Percentiles rank a stretch among this genome's conserved stretches.
These are phyloP conservation scores for Conger conger DNA, from an alignment of 2,113 vertebrate species.

Conservation along the genomic window DNA sequence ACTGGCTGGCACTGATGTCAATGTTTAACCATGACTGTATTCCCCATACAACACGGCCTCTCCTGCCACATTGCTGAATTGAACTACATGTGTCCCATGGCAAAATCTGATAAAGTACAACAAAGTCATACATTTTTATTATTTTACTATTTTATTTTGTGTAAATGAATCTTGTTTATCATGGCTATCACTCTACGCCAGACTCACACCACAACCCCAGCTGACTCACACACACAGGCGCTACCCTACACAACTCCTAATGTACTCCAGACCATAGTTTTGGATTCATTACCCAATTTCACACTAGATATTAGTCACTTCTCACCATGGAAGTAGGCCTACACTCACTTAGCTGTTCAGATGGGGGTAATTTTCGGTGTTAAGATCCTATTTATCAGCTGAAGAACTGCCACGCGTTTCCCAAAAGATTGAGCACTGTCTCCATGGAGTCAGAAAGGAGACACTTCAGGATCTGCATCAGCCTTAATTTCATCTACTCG, in stretches of 20 bases:
- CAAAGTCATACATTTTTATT: not conserved
- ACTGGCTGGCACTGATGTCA: no score
- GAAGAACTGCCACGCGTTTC: constrained; percentile 52
- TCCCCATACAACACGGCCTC: no score
- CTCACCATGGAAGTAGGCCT: constrained; percentile 60
- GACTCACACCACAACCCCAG: no score
- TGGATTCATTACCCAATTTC: constrained; percentile 49
- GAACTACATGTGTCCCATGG: not conserved
- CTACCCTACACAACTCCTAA: not conserved
- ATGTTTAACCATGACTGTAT: no score
- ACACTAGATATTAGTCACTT: constrained; percentile 59
- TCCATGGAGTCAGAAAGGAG: constrained; percentile 57
- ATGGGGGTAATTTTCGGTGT: constrained; percentile 61
- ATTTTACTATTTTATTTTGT: not conserved
- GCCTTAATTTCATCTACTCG: constrained; percentile 78
- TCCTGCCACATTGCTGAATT: no score
- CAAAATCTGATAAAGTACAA: no score
- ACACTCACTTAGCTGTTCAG: constrained; percentile 63
- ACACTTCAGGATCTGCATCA: constrained; percentile 70
- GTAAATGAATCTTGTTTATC: not conserved
- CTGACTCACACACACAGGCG: not conserved
- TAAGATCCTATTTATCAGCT: constrained; percentile 65
- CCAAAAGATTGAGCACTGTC: constrained; percentile 57
- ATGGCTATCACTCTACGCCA: not conserved
- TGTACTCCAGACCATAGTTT: constrained; percentile 40